Evolutionary conservation across 2,797 vertebrate species (phyloP), one percentile per base, ranked within the genome.

Genomic region (Anguilla marmorata): DNA sequence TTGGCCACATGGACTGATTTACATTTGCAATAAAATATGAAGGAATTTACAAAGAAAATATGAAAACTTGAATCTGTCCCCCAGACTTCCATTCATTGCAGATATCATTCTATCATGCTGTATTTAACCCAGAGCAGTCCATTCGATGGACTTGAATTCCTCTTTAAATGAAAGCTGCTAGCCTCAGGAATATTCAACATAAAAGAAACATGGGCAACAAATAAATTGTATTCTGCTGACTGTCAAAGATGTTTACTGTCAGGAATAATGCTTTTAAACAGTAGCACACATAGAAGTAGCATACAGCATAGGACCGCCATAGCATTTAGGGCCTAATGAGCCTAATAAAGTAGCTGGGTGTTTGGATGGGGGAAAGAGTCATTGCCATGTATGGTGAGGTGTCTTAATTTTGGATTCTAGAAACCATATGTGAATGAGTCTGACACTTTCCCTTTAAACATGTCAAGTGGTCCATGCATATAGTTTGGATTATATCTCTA

Each of bases 61-160:
- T 54, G n/a, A 74, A 69, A 74, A 83, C 84, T 79, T 52, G 2
- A 24, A 66, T 87, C 80, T 86, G 69, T 88, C 58, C 83, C 52
- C 8, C 48, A 88, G 56, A 11, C 27, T 85, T 85, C 86, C 85
- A 80, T 89, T 84, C 52, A 89, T 72, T 86, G 86, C n/a, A 33
- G 84, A 89, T 87, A 88, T 90, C 54, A 86, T 63, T 69, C 86
- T 83, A 84, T 63, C 33, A 33, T 58, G 85, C 88, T 87, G 45
- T 79, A 74, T 58, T 58, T 88, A 90, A 89, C 86, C 50, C 66
- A 69, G 58, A 87, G 50, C 76, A 86, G 72, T 85, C 79, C 58
- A 69, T 63, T 52, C 86, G 87, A 74, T 90, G 80, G 63, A 88
- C 69, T 79, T 84, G 58, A 60, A 87, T 88, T 84, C 76, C 85